phyloP scores from a whole-genome alignment of 2,113 vertebrate species.

The Eurystomus gularis region DNA sequence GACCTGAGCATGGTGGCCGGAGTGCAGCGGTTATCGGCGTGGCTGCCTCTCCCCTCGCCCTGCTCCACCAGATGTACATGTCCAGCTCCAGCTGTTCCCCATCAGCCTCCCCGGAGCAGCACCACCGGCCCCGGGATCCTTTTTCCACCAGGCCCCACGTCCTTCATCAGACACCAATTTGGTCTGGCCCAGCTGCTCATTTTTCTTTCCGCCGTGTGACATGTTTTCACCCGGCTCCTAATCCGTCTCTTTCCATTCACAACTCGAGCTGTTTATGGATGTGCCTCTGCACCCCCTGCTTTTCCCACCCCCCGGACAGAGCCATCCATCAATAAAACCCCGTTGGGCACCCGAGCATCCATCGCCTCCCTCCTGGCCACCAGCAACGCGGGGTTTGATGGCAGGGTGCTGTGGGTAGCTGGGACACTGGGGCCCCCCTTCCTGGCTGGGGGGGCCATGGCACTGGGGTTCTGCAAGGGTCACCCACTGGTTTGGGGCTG shows the following conservation, averaged over 20 bases:
- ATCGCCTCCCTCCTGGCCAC: not conserved
- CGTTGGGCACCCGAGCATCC: not conserved
- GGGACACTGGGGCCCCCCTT: not conserved
- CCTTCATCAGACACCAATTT: slow-evolving; percentile 74
- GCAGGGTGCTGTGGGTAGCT: not conserved
- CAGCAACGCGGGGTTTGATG: not conserved
- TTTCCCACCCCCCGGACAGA: slow-evolving; percentile 4
- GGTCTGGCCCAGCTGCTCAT: slow-evolving; percentile 68
- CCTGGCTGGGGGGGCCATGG: accelerated
- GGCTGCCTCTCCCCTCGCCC: not conserved
- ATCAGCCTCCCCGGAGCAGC: slow-evolving; percentile 58
- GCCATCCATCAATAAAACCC: slow-evolving; percentile 61
- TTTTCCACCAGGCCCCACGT: slow-evolving; percentile 60
- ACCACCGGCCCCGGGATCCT: slow-evolving; percentile 17
- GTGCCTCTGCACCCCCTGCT: slow-evolving; percentile 15
- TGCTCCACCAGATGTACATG: slow-evolving; percentile 36
- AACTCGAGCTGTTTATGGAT: slow-evolving; percentile 69
- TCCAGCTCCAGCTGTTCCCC: slow-evolving; percentile 63
- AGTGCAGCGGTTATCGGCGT: not conserved
- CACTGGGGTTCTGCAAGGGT: not conserved
- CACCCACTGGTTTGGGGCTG: not conserved
- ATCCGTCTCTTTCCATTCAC: slow-evolving; percentile 70
- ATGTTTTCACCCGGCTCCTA: slow-evolving; percentile 73
- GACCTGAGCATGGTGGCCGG: accelerated
- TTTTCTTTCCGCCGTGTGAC: slow-evolving; percentile 68